Percentiles rank a stretch among this genome's conserved stretches.
phyloP scores from a whole-genome alignment of 2,888 invertebrate species.

The Nineta flava region DNA sequence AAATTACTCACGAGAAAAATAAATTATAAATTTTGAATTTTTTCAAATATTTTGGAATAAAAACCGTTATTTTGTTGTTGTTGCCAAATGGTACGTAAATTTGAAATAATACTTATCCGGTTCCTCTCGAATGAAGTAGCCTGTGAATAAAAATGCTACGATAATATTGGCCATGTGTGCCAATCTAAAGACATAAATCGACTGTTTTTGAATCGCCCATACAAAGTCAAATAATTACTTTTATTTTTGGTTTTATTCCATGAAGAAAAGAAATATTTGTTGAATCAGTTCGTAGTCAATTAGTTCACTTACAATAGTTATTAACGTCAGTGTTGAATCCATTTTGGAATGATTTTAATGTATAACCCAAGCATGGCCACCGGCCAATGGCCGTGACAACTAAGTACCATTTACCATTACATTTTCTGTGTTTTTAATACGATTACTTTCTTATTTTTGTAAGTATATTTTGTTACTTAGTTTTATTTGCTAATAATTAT shows the following conservation, averaged over 20 bases:
- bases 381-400: conserved; percentile 7
- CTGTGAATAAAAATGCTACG: not conserved
- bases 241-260: not conserved
- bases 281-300: no score
- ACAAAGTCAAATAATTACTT: not conserved
- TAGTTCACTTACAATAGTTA: no score
- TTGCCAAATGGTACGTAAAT: no score
- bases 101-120: no score
- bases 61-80: no score
- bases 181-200: no score
- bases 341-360: not conserved
- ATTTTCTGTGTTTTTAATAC: conserved; percentile 3
- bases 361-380: conserved; percentile 5
- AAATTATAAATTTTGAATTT: no score
- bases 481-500: not conserved
- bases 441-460: conserved; percentile 3
- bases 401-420: not conserved
- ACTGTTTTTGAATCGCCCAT: not conserved
- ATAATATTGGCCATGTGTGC: not conserved
- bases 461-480: conserved; percentile 5
- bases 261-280: not conserved
- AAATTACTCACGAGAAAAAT: no score
- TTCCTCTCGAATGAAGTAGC: not conserved
- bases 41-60: no score
- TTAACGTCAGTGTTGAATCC: no score